Evolutionary conservation across 2,797 vertebrate genomes (phyloP).

Genomic region (Epinephelus coioides): DNA sequence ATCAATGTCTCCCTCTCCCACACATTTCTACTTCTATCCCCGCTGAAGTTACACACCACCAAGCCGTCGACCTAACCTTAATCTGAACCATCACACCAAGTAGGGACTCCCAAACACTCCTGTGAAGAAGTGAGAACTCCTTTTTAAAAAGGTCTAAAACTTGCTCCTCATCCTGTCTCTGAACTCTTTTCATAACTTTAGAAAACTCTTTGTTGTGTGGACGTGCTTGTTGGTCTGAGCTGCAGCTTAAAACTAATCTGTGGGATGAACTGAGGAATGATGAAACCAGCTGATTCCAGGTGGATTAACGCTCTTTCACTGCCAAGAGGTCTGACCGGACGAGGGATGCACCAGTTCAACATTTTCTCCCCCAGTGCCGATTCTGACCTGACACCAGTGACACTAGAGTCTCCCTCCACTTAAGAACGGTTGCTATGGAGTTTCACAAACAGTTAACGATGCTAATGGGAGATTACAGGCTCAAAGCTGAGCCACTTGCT

Average conservation of each 20-base stretch:
- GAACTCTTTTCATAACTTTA: too few species aligned
- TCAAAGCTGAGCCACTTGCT: too few species aligned
- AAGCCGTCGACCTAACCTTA: background rate
- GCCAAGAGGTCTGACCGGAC: background rate
- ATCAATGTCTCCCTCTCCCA: constrained; percentile 27
- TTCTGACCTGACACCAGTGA: background rate
- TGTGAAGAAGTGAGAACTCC: too few species aligned
- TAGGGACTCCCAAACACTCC: too few species aligned
- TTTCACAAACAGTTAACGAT: too few species aligned
- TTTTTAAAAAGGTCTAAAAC: too few species aligned
- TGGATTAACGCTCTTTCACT: constrained; percentile 31
- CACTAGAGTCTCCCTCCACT: too few species aligned
- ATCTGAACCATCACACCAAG: too few species aligned
- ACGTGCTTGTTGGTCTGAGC: background rate
- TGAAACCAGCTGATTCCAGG: constrained; percentile 40
- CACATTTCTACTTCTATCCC: background rate
- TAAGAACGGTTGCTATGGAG: too few species aligned
- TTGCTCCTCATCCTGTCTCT: too few species aligned
- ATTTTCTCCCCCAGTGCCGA: too few species aligned
- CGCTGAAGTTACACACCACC: background rate
- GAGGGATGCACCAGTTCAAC: background rate
- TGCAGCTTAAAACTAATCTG: constrained; percentile 37
- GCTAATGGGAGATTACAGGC: too few species aligned
- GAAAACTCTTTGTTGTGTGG: background rate
- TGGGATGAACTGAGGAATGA: constrained; percentile 39